Evolutionary conservation across 1,140 invertebrate species (phyloP).

Genomic region (Tetraneura akinire): DNA sequence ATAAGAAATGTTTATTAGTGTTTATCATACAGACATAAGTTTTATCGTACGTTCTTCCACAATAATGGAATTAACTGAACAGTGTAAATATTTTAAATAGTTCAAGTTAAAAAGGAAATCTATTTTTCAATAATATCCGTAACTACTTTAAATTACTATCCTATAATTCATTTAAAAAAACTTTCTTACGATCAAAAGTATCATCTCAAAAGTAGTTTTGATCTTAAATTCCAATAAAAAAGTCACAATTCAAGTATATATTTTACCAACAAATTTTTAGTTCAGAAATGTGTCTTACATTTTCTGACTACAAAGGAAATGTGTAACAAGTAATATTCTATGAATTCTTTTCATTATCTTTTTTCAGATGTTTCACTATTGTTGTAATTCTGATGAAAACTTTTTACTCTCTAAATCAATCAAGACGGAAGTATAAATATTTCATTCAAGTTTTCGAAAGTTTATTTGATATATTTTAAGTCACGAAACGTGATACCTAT

Average conservation of each 20-base stretch:
- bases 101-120: too few species aligned
- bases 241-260: neutral
- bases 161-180: neutral
- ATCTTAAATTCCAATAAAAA: neutral
- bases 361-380: neutral
- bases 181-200: neutral
- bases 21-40: neutral
- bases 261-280: neutral
- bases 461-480: too few species aligned
- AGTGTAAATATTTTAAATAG: too few species aligned
- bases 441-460: neutral
- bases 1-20: neutral
- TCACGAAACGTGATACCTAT: too few species aligned
- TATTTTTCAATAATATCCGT: too few species aligned
- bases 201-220: neutral
- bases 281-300: neutral
- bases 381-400: neutral
- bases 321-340: neutral
- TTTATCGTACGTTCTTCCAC: neutral
- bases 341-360: neutral
- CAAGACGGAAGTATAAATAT: neutral
- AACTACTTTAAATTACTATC: too few species aligned
- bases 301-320: neutral
- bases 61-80: neutral
- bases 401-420: neutral